Percentiles rank a stretch among this genome's conserved stretches.
Conservation (phyloP, 2,113 vertebrate genomes). For the Chlorodrepanis virens region DNA sequence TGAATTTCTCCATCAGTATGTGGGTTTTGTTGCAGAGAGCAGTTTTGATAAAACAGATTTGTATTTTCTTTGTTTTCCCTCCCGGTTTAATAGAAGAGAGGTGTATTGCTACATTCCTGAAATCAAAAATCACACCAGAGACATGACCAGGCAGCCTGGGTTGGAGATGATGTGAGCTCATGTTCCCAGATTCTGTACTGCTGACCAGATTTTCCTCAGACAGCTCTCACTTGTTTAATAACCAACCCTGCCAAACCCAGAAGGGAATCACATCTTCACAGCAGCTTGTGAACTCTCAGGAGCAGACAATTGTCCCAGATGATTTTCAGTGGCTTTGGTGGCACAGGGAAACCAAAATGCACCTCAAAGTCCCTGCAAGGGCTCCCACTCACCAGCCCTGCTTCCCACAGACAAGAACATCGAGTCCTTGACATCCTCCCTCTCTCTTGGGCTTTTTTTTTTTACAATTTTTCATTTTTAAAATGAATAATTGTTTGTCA, state of each 20-base stretch:
- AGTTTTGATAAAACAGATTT: background rate
- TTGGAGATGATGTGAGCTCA: background rate
- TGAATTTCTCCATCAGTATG: background rate
- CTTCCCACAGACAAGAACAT: background rate
- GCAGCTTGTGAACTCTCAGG: background rate
- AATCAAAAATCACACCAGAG: background rate
- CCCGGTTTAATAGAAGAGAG: background rate
- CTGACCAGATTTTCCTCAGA: background rate
- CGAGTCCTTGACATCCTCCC: background rate
- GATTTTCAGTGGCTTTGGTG: background rate
- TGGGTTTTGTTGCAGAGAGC: background rate
- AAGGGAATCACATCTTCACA: background rate
- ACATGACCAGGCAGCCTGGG: background rate
- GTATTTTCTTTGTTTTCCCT: background rate
- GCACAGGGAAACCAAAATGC: background rate
- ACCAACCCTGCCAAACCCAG: background rate
- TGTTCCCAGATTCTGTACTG: fast-evolving
- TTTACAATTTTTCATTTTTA: background rate
- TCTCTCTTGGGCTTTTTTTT: background rate
- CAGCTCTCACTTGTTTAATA: background rate
- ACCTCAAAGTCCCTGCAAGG: background rate
- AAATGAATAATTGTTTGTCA: background rate
- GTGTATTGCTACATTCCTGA: background rate
- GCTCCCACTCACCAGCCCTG: background rate
- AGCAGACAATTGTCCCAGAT: background rate